Base-by-base conservation (phyloP, 2,797 vertebrate genomes). In the Brachyalestes nurse region DNA sequence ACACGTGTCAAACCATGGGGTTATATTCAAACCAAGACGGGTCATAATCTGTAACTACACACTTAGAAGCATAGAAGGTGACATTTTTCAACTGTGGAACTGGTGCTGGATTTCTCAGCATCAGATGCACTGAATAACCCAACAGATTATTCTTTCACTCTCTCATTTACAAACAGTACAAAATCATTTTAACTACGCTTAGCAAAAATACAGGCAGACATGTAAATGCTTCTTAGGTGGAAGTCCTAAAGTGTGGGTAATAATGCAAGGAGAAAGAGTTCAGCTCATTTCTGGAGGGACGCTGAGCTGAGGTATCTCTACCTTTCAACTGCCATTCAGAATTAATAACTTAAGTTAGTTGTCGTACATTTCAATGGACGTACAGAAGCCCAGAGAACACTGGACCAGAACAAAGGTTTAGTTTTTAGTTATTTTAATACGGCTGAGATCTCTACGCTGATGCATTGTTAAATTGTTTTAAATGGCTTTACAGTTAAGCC, bases 141-240 rank as follows among this genome's bases (percentile, higher is more conserved):
- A 62, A 62, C 80, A 87, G 84, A 85, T 73, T 61, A 62, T 82
- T 88, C 88, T 86, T 89, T 84, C 60, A 66, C 64, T 58, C 67
- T 64, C 69, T 65, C 77, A 89, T 86, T 89, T 85, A 89, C 75
- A 72, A 83, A 82, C 78, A 47, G 70, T 82, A 85, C 83, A 89
- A 87, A 88, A 85, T 75, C 74, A 34, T 78, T 81, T 84, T 75
- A 70, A 28, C 47, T 71, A 72, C 4, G 12, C 53, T 58, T 62
- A 58, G 51, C 62, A 74, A 61, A 79, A 75, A 82, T 47, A 80
- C 71, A 85, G 86, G 91, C 85, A 91, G 75, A 89, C 64, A 85
- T 61, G 55, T 84, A 64, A 84, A 82, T 8, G 38, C 61, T 82
- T 38, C 76, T 70, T 25, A 17, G 21, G 80, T 67, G 73, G 58